Evolutionary conservation across 2,797 vertebrate species (phyloP).

Genomic region (Austrolebias charrua): DNA sequence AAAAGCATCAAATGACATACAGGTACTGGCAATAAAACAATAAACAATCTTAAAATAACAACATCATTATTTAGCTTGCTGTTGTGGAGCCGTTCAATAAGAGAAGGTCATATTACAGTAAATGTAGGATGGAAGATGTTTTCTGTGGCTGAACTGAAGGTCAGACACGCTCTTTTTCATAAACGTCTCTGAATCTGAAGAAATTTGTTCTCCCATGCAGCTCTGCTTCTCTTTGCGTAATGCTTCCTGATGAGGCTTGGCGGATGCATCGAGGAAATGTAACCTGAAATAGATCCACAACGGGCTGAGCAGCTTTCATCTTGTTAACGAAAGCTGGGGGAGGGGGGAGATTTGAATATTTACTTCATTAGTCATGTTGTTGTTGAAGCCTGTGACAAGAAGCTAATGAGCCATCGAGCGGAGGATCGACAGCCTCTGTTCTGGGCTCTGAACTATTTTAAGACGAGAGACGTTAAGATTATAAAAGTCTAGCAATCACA

Average conservation of each 20-base stretch:
- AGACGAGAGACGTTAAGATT: not conserved
- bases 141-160: not conserved
- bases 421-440: slow-evolving; percentile 4
- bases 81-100: not conserved
- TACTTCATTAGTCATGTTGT: slow-evolving; percentile 60
- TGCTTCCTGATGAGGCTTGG: slow-evolving; percentile 51
- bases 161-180: not conserved
- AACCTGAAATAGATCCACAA: slow-evolving; percentile 42
- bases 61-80: no score
- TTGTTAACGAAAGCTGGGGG: slow-evolving; percentile 33
- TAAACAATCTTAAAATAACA: not conserved
- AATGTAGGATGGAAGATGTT: not conserved
- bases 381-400: slow-evolving; percentile 46
- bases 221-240: slow-evolving; percentile 33
- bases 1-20: no score
- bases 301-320: slow-evolving; percentile 43
- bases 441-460: not conserved
- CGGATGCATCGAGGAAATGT: slow-evolving; percentile 49
- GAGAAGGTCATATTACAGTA: not conserved
- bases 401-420: slow-evolving; percentile 28
- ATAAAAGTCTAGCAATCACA: not conserved
- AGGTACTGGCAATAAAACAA: not conserved
- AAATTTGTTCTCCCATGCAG: not conserved
- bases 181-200: slow-evolving; percentile 35
- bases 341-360: slow-evolving; percentile 43